A percentile compares a stretch with the other conserved stretches of the same genome.
These are phyloP conservation scores for Amia ocellicauda DNA, from an alignment of 2,113 vertebrate species.

Conservation along the genomic window DNA sequence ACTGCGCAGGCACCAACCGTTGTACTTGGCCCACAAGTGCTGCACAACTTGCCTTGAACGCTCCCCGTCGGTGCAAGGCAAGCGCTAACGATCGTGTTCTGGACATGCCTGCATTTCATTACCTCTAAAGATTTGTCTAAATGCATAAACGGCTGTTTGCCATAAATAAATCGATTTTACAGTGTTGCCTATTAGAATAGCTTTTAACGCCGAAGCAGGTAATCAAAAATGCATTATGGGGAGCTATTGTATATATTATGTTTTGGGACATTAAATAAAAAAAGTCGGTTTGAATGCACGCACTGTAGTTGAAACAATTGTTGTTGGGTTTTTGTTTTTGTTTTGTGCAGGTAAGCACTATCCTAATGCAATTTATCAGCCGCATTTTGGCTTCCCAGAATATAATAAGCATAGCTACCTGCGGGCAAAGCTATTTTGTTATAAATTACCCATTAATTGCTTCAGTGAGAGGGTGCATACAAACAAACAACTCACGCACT, in stretches of 20 bases:
- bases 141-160: background rate
- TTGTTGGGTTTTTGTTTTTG: background rate
- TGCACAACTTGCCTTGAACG: no score
- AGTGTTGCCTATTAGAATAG: background rate
- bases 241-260: background rate
- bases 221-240: background rate
- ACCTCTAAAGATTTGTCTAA: background rate
- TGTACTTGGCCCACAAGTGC: no score
- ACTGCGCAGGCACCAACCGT: no score
- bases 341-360: background rate
- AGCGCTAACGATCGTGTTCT: background rate
- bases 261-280: background rate
- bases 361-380: background rate
- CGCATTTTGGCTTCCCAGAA: background rate
- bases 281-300: background rate
- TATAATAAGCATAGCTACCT: slow-evolving; percentile 24
- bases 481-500: background rate
- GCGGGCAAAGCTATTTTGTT: slow-evolving; percentile 37
- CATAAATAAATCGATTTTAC: slow-evolving; percentile 1
- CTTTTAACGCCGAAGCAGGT: background rate
- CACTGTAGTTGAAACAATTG: background rate
- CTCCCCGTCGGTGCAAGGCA: no score
- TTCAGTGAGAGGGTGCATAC: slow-evolving; percentile 9
- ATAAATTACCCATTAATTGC: slow-evolving; percentile 51
- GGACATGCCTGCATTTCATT: background rate